phyloP scores from a whole-genome alignment of 2,113 vertebrate genomes.

The Petromus typicus region DNA sequence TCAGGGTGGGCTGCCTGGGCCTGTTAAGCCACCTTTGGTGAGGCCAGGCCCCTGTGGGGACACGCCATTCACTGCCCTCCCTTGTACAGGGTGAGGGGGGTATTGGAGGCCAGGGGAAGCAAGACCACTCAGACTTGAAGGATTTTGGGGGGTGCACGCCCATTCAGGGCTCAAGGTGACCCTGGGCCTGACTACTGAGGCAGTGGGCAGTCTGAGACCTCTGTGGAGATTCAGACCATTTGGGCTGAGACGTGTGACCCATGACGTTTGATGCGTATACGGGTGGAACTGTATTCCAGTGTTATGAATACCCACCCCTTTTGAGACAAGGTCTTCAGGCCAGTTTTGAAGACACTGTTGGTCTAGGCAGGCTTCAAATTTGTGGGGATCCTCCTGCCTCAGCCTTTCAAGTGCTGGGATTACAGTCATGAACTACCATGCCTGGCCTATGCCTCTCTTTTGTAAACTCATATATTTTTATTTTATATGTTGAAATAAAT shows the following conservation, averaged over 20 bases:
- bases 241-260: background rate
- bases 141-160: background rate
- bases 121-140: background rate
- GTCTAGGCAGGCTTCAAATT: too few relatives aligned
- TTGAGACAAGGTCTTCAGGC: too few relatives aligned
- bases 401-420: too few relatives aligned
- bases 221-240: background rate
- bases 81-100: background rate
- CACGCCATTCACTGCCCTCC: background rate
- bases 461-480: background rate
- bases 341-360: too few relatives aligned
- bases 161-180: background rate
- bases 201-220: too few relatives aligned
- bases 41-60: background rate
- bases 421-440: too few relatives aligned
- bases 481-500: background rate
- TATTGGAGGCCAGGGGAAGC: background rate
- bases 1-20: slow-evolving; percentile 61
- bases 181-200: background rate
- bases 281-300: background rate
- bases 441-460: background rate
- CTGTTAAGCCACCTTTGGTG: slow-evolving; percentile 50
- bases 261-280: background rate
- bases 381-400: too few relatives aligned
- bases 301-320: background rate